Conservation (phyloP, 2,797 vertebrate species). For the Botia kubotai region DNA sequence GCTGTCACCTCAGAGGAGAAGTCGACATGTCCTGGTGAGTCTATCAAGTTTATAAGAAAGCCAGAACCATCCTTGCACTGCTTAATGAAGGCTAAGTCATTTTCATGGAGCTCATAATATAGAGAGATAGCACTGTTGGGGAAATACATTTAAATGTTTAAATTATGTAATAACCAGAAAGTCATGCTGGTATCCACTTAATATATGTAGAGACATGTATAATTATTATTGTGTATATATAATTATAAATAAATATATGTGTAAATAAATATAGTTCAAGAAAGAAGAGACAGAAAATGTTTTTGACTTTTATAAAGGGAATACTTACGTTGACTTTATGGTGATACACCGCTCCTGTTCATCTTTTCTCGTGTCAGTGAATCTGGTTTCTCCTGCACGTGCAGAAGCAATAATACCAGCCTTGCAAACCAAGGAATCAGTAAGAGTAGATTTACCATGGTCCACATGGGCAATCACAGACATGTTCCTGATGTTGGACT, state of each 20-base stretch:
- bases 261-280: too few relatives aligned
- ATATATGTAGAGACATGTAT: too few relatives aligned
- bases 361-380: slow-evolving; percentile 87
- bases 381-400: slow-evolving; percentile 85
- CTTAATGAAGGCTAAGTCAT: slow-evolving; percentile 72
- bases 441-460: slow-evolving; percentile 87
- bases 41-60: slow-evolving; percentile 75
- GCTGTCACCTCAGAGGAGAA: slow-evolving; percentile 77
- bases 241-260: too few relatives aligned
- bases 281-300: background rate
- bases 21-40: slow-evolving; percentile 69
- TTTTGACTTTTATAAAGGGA: slow-evolving; percentile 14
- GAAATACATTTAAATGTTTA: slow-evolving; percentile 38
- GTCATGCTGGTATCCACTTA: background rate
- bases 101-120: slow-evolving; percentile 69
- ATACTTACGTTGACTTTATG: slow-evolving; percentile 87
- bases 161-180: slow-evolving; percentile 11
- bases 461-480: slow-evolving; percentile 88
- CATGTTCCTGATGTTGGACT: slow-evolving; percentile 91
- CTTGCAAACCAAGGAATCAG: slow-evolving; percentile 86
- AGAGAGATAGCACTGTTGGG: slow-evolving; percentile 68
- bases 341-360: slow-evolving; percentile 89
- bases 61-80: slow-evolving; percentile 66
- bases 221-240: too few relatives aligned
- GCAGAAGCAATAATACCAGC: slow-evolving; percentile 87